These are phyloP conservation scores for Coreius guichenoti DNA, from an alignment of 2,797 vertebrate genomes.

Conservation along the genomic window DNA sequence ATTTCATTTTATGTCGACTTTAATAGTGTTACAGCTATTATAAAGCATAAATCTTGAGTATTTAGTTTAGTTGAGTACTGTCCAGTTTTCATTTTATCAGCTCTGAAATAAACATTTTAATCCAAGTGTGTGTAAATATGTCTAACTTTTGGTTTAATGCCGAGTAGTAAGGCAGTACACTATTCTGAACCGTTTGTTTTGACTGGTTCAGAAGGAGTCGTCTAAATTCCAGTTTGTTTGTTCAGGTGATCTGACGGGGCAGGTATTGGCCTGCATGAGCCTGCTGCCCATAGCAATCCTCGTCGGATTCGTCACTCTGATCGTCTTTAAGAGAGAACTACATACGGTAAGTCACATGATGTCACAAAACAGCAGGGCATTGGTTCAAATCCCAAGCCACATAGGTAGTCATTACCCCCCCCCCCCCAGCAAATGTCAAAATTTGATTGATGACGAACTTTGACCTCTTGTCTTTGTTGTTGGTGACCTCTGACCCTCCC, in stretches of 20 bases:
- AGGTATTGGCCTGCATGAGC: constrained; percentile 91
- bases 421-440: no score
- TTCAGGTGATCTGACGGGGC: constrained; percentile 91
- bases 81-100: background rate
- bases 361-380: background rate
- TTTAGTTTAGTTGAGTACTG: background rate
- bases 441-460: no score
- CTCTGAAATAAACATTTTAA: background rate
- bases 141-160: background rate
- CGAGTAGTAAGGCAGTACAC: background rate
- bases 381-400: background rate
- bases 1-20: background rate
- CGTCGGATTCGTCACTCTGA: constrained; percentile 94
- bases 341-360: constrained; percentile 88
- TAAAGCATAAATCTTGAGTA: background rate
- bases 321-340: constrained; percentile 97
- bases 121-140: background rate
- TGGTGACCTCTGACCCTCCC: no score
- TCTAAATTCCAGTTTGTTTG: constrained; percentile 26
- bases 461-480: no score
- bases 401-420: no score
- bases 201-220: background rate
- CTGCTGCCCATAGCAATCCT: constrained; percentile 91
- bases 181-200: background rate
- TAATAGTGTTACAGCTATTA: background rate